A percentile compares a stretch with the other conserved stretches of the same genome.
These are phyloP conservation scores for Phasia obesa DNA, from an alignment of 2,888 invertebrate genomes.

Conservation along the genomic window DNA sequence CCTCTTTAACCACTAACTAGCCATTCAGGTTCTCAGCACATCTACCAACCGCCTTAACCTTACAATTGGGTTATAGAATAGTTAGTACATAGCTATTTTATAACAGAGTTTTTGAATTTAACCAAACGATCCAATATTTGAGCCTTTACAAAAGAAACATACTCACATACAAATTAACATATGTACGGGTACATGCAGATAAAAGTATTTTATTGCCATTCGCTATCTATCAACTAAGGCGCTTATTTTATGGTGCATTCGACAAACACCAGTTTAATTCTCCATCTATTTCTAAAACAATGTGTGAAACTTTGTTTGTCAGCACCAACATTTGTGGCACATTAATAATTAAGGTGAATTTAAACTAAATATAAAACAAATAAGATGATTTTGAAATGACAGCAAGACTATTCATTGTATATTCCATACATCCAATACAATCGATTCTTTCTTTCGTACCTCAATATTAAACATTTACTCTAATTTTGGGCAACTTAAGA, in stretches of 20 bases:
- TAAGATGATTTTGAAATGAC: background rate
- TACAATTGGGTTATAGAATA: too few relatives aligned
- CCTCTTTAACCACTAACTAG: too few relatives aligned
- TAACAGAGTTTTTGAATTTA: too few relatives aligned
- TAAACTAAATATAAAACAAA: constrained; percentile 36
- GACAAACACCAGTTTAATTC: constrained; percentile 14
- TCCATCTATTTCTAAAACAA: constrained; percentile 25
- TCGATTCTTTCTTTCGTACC: background rate
- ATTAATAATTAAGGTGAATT: background rate
- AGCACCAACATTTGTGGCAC: constrained; percentile 50
- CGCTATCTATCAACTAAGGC: too few relatives aligned
- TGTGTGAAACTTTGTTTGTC: constrained; percentile 53
- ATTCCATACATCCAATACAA: background rate
- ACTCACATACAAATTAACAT: too few relatives aligned
- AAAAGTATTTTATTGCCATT: too few relatives aligned
- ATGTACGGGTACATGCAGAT: too few relatives aligned
- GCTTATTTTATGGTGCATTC: background rate
- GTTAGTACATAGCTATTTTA: too few relatives aligned
- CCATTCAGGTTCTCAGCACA: too few relatives aligned
- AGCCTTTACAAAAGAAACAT: too few relatives aligned
- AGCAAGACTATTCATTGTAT: background rate
- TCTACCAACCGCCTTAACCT: too few relatives aligned
- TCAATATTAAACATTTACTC: constrained; percentile 3
- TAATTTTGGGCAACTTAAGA: constrained; percentile 36
- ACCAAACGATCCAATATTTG: too few relatives aligned